These are phyloP conservation scores for Potorous gilbertii DNA, from an alignment of 2,797 vertebrate genomes.

Conservation along the genomic window DNA sequence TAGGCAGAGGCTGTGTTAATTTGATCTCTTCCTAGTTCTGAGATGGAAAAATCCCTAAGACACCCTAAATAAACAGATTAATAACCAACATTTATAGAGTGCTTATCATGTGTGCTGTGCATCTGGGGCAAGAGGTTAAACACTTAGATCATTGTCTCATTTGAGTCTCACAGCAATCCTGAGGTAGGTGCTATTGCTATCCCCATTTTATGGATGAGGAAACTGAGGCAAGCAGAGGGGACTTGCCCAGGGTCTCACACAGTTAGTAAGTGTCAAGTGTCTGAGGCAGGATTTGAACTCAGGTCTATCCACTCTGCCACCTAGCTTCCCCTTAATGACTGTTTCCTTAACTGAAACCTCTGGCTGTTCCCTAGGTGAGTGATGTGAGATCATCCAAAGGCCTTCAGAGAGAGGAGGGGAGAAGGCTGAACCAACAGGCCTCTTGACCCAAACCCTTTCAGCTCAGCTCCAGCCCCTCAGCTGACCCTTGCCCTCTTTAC, in stretches of 20 bases:
- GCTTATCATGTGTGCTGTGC: too few species aligned
- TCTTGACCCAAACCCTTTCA: neutral
- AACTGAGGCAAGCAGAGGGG: neutral
- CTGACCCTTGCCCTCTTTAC: neutral
- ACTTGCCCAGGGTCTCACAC: neutral
- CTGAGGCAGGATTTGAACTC: too few species aligned
- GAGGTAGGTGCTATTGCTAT: neutral
- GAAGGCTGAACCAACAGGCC: neutral
- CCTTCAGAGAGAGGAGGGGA: neutral
- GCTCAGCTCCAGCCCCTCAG: neutral
- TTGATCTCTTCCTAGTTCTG: neutral
- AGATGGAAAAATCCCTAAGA: neutral
- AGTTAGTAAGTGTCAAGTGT: too few species aligned
- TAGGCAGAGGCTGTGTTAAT: slow-evolving; percentile 24
- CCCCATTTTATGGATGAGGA: neutral
- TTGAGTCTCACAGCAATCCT: neutral
- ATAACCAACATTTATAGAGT: neutral
- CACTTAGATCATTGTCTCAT: neutral
- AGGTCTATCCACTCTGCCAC: too few species aligned
- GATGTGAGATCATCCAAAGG: neutral
- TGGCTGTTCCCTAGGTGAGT: neutral
- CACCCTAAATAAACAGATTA: neutral
- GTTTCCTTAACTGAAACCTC: neutral
- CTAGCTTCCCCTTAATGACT: too few species aligned
- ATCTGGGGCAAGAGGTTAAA: neutral